Conservation (phyloP, 2,113 vertebrate species). For the Danionella cerebrum region DNA sequence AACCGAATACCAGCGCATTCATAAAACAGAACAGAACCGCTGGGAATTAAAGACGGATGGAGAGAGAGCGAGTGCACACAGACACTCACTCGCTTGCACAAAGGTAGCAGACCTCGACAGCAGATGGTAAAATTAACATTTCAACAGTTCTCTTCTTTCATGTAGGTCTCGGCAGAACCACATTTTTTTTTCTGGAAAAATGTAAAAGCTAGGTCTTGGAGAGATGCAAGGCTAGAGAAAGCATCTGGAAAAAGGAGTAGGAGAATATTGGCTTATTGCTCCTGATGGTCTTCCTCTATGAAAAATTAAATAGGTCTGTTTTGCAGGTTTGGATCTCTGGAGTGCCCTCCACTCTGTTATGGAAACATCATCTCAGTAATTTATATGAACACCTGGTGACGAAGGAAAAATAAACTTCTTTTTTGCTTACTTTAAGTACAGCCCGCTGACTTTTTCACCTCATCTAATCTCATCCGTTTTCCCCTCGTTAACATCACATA, state of each 20-base stretch:
- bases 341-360: conserved; percentile 83
- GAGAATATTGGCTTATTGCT: conserved; percentile 94
- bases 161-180: conserved; percentile 83
- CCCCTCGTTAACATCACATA: conserved; percentile 36
- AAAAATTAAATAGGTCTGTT: conserved; percentile 98
- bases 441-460: conserved; percentile 41
- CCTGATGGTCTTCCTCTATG: conserved; percentile 86
- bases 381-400: conserved; percentile 92
- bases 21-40: conserved; percentile 91
- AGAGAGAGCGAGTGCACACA: conserved; percentile 51
- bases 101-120: conserved; percentile 93
- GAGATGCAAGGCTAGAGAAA: conserved; percentile 85
- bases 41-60: conserved; percentile 73
- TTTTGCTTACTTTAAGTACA: conserved; percentile 47
- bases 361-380: conserved; percentile 91
- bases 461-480: conserved; percentile 46
- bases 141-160: conserved; percentile 96
- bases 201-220: conserved; percentile 75
- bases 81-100: conserved; percentile 49
- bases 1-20: conserved; percentile 87
- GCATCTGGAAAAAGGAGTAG: conserved; percentile 93
- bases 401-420: conserved; percentile 76
- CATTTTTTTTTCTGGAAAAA: conserved; percentile 69
- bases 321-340: conserved; percentile 88
- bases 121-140: conserved; percentile 99